Evolutionary conservation across 2,888 invertebrate genomes (phyloP), one percentile per base, ranked within the genome.

Genomic region (Drosophila ustulata): DNA sequence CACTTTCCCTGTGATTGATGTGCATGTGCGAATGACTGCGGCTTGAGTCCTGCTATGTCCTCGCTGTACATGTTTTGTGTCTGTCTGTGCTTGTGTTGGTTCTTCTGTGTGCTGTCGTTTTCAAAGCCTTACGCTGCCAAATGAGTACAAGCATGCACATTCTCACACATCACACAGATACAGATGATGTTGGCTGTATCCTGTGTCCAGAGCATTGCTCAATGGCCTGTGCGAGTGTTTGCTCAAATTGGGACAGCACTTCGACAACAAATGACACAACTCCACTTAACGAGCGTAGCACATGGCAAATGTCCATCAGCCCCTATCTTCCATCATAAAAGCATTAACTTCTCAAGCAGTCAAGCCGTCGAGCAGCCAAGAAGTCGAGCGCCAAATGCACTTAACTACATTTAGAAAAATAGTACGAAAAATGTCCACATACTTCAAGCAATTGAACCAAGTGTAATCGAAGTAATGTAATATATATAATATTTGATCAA

Each of bases 1-100:
- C 70, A 78, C 75, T 87, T 83, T 87, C 73, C 69, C 78, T 78
- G 75, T 82, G 84, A 82, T 82, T 87, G 78, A 82, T 80, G 87
- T 83, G 71, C 71, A 75, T 68, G 66, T 73, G 79, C 71, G 67
- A 80, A 67, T 72, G 80, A 67, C 73, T 74, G 67, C 51, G 65
- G 51, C 77, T 52, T 43, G 58, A 69, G 67, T 71, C 59, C 49
- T 58, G 8, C 39, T 41, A 45, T 49, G 49, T 46, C 18, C 30
- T 5, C 5, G 30, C 4, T 3, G 25, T 46, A 11, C 45, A 18
- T 32, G n/a, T 37, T 9, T 39, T 30, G 32, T 41, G 13, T 47
- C 13, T 41, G n/a, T 37, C 37, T 4, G 23, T 32, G 2, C 45
- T 9, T 39, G 43, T 62, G 18, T 52, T 2, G 11, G 4, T 3